These are phyloP conservation scores for Apomyelois bistriatella DNA, from an alignment of 2,888 invertebrate species.

Conservation along the genomic window DNA sequence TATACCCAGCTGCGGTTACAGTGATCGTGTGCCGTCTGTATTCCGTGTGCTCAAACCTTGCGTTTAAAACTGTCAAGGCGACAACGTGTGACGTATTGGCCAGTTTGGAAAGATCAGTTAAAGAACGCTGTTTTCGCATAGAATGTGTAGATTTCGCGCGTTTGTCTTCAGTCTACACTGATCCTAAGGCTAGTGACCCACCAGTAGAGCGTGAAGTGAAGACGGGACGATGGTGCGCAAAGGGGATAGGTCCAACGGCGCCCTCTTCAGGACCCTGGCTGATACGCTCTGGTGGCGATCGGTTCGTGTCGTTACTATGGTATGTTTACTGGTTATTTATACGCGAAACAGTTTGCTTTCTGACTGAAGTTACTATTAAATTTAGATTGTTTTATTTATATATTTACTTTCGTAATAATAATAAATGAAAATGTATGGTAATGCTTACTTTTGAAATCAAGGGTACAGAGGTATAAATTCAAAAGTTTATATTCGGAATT, in stretches of 20 bases:
- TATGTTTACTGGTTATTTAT: slow-evolving; percentile 39
- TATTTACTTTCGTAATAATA: too few relatives aligned
- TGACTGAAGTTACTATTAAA: neutral
- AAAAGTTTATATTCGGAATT: too few relatives aligned
- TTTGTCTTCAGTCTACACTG: neutral
- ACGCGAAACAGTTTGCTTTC: neutral
- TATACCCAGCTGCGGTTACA: slow-evolving; percentile 27
- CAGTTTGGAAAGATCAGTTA: slow-evolving; percentile 17
- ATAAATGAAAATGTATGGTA: too few relatives aligned
- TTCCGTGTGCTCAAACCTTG: slow-evolving; percentile 33
- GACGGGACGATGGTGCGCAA: slow-evolving; percentile 71
- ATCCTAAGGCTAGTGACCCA: slow-evolving; percentile 63
- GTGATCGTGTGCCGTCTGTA: slow-evolving; percentile 26
- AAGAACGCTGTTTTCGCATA: neutral
- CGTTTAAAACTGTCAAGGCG: slow-evolving; percentile 52
- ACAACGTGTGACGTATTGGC: slow-evolving; percentile 36
- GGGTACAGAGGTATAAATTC: too few relatives aligned
- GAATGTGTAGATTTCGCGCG: neutral
- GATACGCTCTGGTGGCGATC: slow-evolving; percentile 70
- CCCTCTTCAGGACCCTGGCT: slow-evolving; percentile 68
- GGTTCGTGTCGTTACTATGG: slow-evolving; percentile 57
- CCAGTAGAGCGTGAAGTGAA: slow-evolving; percentile 74
- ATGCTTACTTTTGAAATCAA: too few relatives aligned
- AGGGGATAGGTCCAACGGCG: slow-evolving; percentile 66
- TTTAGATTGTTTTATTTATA: neutral